These are phyloP conservation scores for Umimayanthus chanpuru DNA, from an alignment of 92 coral and sea anemone genomes.

Conservation along the genomic window DNA sequence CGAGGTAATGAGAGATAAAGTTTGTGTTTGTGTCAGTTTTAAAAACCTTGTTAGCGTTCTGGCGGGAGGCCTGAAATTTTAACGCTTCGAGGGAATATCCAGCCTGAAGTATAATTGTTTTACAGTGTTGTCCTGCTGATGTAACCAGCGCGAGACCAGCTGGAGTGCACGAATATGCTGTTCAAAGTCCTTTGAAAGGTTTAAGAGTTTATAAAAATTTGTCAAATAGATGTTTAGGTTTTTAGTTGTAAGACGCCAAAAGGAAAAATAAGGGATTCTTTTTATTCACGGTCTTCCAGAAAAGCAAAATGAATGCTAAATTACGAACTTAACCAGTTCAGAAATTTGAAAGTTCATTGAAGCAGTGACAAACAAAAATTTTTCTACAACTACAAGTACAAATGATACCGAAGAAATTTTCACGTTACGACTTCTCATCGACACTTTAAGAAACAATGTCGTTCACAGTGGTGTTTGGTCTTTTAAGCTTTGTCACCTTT, in stretches of 20 bases:
- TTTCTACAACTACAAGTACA: too few relatives aligned
- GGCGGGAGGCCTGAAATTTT: too few relatives aligned
- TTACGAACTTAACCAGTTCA: neutral
- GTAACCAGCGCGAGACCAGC: neutral
- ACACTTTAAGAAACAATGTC: neutral
- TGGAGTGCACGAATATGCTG: neutral
- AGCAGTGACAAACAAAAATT: neutral
- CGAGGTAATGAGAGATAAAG: neutral
- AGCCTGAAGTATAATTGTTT: neutral
- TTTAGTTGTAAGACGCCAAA: neutral
- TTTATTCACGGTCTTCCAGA: neutral
- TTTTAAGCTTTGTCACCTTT: neutral
- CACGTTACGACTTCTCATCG: neutral
- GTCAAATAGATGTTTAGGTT: neutral
- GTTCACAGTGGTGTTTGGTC: neutral
- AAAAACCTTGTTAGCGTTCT: too few relatives aligned
- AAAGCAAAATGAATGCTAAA: neutral
- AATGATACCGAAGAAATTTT: neutral
- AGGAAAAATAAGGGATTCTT: neutral
- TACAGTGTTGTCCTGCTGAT: too few relatives aligned
- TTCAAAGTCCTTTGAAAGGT: neutral
- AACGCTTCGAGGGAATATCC: neutral
- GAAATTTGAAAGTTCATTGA: neutral
- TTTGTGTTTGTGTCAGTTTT: too few relatives aligned
- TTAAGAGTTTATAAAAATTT: too few relatives aligned